Evolutionary conservation across 1,140 invertebrate species (phyloP).

Genomic region (Leptinotarsa defecta): DNA sequence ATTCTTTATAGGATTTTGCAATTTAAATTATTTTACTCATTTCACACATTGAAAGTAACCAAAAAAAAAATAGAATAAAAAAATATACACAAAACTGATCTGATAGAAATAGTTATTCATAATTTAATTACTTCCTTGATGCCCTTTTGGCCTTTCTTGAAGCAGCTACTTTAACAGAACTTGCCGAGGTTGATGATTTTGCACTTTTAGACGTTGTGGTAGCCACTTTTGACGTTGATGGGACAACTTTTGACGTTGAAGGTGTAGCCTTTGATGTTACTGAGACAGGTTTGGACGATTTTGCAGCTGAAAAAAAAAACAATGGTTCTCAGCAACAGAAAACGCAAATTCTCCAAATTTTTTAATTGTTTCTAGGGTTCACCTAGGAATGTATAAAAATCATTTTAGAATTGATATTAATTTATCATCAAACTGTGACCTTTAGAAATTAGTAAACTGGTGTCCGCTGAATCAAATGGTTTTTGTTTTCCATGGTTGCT

Average conservation of each 20-base stretch:
- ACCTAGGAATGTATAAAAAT: background rate
- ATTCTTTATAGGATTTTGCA: background rate
- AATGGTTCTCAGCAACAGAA: background rate
- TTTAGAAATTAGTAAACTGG: no score
- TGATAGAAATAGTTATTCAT: slow-evolving; percentile 6
- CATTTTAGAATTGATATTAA: background rate
- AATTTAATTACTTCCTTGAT: slow-evolving; percentile 24
- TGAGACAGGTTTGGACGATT: slow-evolving; percentile 6
- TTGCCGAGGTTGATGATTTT: slow-evolving; percentile 8
- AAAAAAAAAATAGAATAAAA: slow-evolving; percentile 15
- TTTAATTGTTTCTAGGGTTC: background rate
- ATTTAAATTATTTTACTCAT: background rate
- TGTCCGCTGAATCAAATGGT: background rate
- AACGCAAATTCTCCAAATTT: background rate
- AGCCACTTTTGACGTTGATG: background rate
- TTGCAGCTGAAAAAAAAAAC: slow-evolving; percentile 20
- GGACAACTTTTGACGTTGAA: background rate
- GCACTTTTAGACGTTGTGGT: background rate
- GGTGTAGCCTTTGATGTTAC: slow-evolving; percentile 11
- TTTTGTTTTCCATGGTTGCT: background rate
- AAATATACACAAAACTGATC: slow-evolving; percentile 28
- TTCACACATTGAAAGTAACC: background rate
- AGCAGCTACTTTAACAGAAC: slow-evolving; percentile 8
- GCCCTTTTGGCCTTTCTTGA: slow-evolving; percentile 23
- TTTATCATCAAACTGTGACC: no score